These are phyloP conservation scores for Eurystomus glaucurus DNA, from an alignment of 2,797 vertebrate genomes.

Conservation along the genomic window DNA sequence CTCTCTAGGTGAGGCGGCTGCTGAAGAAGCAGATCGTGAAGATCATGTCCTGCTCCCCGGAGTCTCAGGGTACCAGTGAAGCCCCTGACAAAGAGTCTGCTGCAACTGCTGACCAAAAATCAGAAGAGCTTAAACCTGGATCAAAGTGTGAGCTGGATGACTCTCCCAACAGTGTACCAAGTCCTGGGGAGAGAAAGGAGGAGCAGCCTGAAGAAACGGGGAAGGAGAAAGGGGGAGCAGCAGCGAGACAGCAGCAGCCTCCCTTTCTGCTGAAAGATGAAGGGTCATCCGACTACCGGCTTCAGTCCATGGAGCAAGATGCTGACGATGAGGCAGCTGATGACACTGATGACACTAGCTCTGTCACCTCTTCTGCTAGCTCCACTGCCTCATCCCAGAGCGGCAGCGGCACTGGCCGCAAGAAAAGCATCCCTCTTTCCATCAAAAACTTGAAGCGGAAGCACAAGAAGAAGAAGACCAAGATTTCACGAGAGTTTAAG, in stretches of 20 bases:
- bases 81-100: conserved; percentile 80
- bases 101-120: conserved; percentile 57
- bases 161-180: conserved; percentile 65
- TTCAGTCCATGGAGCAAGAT: conserved; percentile 90
- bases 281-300: conserved; percentile 65
- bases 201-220: conserved; percentile 70
- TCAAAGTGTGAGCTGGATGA: conserved; percentile 64
- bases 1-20: conserved; percentile 90
- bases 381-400: conserved; percentile 97
- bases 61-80: conserved; percentile 82
- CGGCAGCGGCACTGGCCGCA: conserved; percentile 89
- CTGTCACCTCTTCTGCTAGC: conserved; percentile 96
- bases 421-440: conserved; percentile 95
- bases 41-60: conserved; percentile 88
- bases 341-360: conserved; percentile 96
- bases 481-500: conserved; percentile 95
- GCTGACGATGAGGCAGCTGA: conserved; percentile 94
- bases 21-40: conserved; percentile 93
- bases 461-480: conserved; percentile 98
- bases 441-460: conserved; percentile 97
- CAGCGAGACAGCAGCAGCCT: conserved; percentile 56
- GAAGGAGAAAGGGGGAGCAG: conserved; percentile 52
- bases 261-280: conserved; percentile 81
- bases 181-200: conserved; percentile 75
- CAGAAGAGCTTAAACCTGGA: conserved; percentile 52